These are phyloP conservation scores for Paramormyrops hopkinsi DNA, from an alignment of 2,797 vertebrate genomes.

Conservation along the genomic window DNA sequence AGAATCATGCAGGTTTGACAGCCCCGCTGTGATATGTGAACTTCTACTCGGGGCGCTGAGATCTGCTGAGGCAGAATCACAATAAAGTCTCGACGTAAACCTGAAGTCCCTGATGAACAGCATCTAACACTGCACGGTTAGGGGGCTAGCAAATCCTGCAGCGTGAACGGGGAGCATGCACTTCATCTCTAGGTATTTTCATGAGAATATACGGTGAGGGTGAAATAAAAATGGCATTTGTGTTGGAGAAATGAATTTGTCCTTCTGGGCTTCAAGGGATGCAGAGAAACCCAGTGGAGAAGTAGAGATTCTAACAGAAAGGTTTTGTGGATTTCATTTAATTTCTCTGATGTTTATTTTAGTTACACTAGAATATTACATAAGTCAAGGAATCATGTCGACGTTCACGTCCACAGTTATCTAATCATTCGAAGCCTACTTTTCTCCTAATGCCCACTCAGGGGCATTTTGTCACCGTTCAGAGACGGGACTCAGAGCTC, in stretches of 20 bases:
- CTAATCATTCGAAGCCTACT: background rate
- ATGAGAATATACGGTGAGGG: background rate
- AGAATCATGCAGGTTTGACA: background rate
- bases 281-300: background rate
- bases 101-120: background rate
- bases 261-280: background rate
- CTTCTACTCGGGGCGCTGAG: background rate
- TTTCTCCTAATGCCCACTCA: background rate
- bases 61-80: background rate
- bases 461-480: background rate
- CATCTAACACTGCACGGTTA: background rate
- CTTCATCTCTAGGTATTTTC: background rate
- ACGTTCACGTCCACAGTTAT: background rate
- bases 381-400: background rate
- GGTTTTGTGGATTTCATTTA: background rate
- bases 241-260: background rate
- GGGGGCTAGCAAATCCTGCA: background rate
- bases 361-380: background rate
- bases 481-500: no score
- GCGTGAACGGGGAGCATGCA: background rate
- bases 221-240: background rate
- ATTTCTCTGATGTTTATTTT: background rate
- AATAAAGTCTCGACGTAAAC: background rate
- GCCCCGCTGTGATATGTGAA: background rate
- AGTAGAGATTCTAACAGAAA: background rate